A percentile compares a stretch with the other conserved stretches of the same genome.
These are phyloP conservation scores for Clinocottus analis DNA, from an alignment of 2,113 vertebrate species.

Conservation along the genomic window DNA sequence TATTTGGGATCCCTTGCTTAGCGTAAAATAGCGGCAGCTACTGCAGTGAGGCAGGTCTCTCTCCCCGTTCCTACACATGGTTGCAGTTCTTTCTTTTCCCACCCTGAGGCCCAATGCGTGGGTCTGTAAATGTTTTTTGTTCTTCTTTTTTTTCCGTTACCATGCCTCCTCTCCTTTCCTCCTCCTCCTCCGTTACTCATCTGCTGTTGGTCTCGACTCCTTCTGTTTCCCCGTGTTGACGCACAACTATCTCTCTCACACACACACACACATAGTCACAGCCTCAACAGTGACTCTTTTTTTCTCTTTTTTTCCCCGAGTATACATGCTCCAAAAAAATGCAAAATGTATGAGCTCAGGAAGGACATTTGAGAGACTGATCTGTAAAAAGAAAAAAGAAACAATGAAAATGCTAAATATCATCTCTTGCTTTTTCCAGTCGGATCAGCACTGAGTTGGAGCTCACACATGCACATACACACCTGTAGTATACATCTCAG, in stretches of 20 bases:
- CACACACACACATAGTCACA: slow-evolving; percentile 16
- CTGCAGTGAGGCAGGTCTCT: neutral
- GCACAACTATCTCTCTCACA: slow-evolving; percentile 26
- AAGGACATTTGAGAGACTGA: slow-evolving; percentile 35
- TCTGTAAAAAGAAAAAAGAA: slow-evolving; percentile 2
- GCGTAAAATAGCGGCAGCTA: slow-evolving; percentile 7
- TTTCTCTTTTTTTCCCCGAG: slow-evolving; percentile 2
- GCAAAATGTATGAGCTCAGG: slow-evolving; percentile 61
- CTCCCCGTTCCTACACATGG: slow-evolving; percentile 46
- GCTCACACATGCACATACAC: neutral
- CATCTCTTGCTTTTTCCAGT: slow-evolving; percentile 23
- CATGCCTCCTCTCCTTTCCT: slow-evolving; percentile 42
- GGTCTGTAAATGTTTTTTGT: slow-evolving; percentile 69
- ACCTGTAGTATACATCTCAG: slow-evolving; percentile 30
- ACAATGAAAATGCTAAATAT: slow-evolving; percentile 18
- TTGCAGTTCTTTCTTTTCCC: slow-evolving; percentile 55
- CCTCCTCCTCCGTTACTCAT: slow-evolving; percentile 56
- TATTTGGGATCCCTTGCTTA: neutral
- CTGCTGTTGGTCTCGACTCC: slow-evolving; percentile 48
- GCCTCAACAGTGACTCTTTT: slow-evolving; percentile 2
- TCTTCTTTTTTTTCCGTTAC: slow-evolving; percentile 40
- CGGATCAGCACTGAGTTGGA: neutral
- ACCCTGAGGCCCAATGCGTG: slow-evolving; percentile 66
- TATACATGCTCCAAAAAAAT: slow-evolving; percentile 25
- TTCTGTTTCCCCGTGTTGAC: slow-evolving; percentile 27